Evolutionary conservation across 2,797 vertebrate genomes (phyloP).

Genomic region (Leuciscus waleckii): DNA sequence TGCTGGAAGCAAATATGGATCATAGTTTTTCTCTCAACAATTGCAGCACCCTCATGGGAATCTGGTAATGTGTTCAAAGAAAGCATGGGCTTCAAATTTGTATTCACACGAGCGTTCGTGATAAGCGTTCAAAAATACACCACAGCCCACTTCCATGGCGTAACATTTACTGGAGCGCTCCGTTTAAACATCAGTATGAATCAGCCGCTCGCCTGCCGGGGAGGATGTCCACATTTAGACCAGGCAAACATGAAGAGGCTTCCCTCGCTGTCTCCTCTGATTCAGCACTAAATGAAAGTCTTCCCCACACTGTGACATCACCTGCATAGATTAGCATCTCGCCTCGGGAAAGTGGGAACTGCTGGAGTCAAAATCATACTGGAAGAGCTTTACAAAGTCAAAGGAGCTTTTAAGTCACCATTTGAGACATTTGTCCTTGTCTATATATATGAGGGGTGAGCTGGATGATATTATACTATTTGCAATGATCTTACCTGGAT

Average conservation of each 20-base stretch:
- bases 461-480: neutral
- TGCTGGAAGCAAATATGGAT: slow-evolving; percentile 29
- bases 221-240: slow-evolving; percentile 60
- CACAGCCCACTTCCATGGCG: slow-evolving; percentile 30
- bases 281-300: slow-evolving; percentile 51
- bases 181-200: slow-evolving; percentile 50
- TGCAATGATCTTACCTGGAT: neutral
- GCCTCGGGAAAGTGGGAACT: slow-evolving; percentile 1
- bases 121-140: slow-evolving; percentile 40
- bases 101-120: slow-evolving; percentile 36
- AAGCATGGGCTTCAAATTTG: neutral
- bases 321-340: slow-evolving; percentile 43
- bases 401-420: neutral
- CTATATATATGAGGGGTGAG: neutral
- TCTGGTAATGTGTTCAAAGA: slow-evolving; percentile 2
- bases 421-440: neutral
- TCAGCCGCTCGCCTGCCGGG: slow-evolving; percentile 53
- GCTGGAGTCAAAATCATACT: slow-evolving; percentile 9
- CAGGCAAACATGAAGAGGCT: slow-evolving; percentile 59
- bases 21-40: slow-evolving; percentile 24
- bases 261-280: slow-evolving; percentile 60
- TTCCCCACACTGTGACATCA: slow-evolving; percentile 51
- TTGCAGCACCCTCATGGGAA: slow-evolving; percentile 27
- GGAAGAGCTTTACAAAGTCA: neutral
- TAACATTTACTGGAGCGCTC: slow-evolving; percentile 28